Conservation (phyloP, 2,888 invertebrate genomes). For the Andrena hattorfiana region DNA sequence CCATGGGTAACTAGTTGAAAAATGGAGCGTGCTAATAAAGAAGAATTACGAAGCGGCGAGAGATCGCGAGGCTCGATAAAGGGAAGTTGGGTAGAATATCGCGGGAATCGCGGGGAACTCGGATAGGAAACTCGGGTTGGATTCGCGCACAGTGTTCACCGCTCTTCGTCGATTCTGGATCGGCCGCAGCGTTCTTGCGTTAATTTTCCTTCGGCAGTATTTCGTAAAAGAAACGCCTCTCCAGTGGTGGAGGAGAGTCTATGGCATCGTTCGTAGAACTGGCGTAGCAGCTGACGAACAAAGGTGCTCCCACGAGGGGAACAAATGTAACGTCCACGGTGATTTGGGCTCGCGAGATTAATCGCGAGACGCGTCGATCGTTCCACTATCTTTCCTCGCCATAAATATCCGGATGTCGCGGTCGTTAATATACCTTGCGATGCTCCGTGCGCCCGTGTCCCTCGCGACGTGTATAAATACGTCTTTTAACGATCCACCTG, state of each 20-base stretch:
- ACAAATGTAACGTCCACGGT: not conserved
- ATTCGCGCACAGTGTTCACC: slow-evolving; percentile 41
- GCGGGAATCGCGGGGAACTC: not conserved
- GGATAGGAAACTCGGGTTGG: slow-evolving; percentile 8
- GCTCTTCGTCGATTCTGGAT: slow-evolving; percentile 53
- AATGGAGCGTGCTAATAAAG: too few species aligned
- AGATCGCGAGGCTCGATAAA: too few species aligned
- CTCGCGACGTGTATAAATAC: slow-evolving; percentile 31
- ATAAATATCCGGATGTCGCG: slow-evolving; percentile 39
- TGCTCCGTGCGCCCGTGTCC: not conserved
- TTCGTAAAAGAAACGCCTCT: slow-evolving; percentile 46
- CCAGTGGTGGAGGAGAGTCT: slow-evolving; percentile 42
- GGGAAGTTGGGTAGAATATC: not conserved
- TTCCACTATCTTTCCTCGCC: not conserved
- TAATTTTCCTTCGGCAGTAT: slow-evolving; percentile 50
- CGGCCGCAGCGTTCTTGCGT: slow-evolving; percentile 68
- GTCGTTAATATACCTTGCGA: slow-evolving; percentile 14
- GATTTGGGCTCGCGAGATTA: not conserved
- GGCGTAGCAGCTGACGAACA: not conserved
- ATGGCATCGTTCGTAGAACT: slow-evolving; percentile 35
- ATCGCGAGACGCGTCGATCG: not conserved
- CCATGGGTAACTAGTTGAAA: too few species aligned
- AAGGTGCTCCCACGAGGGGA: not conserved
- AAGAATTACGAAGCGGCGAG: too few species aligned
- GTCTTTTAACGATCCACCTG: slow-evolving; percentile 53